Evolutionary conservation across 2,797 vertebrate genomes (phyloP).

Genomic region (Oreonectes daqikongensis): DNA sequence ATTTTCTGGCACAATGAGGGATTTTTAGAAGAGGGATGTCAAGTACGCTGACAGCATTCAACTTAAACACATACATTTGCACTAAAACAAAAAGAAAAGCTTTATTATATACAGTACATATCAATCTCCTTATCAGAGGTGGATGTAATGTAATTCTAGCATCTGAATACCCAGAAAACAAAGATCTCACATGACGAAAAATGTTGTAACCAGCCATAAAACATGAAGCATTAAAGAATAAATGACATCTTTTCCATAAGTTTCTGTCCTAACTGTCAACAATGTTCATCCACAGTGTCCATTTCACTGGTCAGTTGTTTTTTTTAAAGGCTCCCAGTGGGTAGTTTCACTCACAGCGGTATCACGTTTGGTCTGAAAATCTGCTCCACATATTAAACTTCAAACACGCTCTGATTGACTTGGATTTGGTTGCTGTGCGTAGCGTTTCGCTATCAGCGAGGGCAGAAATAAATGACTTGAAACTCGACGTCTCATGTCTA

Average conservation of each 20-base stretch:
- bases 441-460: neutral
- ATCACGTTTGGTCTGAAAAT: neutral
- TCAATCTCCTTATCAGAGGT: neutral
- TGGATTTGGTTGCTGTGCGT: neutral
- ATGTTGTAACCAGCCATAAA: neutral
- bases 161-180: neutral
- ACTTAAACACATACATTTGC: neutral
- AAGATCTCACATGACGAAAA: neutral
- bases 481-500: neutral
- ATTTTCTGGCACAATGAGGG: neutral
- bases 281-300: neutral
- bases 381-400: conserved; percentile 16
- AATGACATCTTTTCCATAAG: neutral
- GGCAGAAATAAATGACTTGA: neutral
- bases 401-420: neutral
- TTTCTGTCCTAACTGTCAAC: neutral
- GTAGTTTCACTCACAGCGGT: neutral
- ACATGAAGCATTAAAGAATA: neutral
- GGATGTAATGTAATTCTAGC: neutral
- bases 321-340: neutral
- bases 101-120: neutral
- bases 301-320: neutral
- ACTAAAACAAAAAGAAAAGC: neutral
- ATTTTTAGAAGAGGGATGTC: neutral
- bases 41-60: neutral